Evolutionary conservation across 2,797 vertebrate genomes (phyloP), one percentile per base, ranked within the genome.

Genomic region (Danio tinwini): DNA sequence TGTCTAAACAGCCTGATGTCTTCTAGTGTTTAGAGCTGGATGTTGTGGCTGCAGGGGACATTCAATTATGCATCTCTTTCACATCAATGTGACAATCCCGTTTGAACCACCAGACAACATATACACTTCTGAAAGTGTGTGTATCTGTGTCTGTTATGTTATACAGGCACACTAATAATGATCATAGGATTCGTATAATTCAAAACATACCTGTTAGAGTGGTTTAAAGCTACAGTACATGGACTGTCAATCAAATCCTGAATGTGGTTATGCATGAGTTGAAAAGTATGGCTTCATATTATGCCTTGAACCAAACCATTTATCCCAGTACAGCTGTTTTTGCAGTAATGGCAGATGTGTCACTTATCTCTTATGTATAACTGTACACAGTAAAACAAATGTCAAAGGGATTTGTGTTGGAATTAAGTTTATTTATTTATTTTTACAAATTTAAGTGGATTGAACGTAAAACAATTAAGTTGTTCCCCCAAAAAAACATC

Each of bases 1-100:
- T 78, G 69, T 55, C 39, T 61, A 78, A 75, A 70, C 50, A 42
- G 21, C 62, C 29, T 68, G 29, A 81, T 40, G 44, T 76, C 39
- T 19, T 59, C 47, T 65, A 62, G 17, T 9, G 70, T 82, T 81
- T 84, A 69, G 79, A 78, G 37, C 44, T 5, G 56, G 59, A 55
- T 81, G 69, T 62, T 59, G 42, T 78, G 72, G 68, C 64, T 78
- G 64, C 64, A 59, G 52, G 67, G 59, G 39, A 49, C 19, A 37
- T 76, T 69, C 76, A 71, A 12, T 75, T 71, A 69, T 61, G 37
- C 55, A 42, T 74, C 21, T 47, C 17, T 72, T 65, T 78, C 76
- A 71, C 59, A 42, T 77, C 58, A 17, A 72, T 74, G 61, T 79
- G 70, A 61, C 63, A 39, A 39, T 12, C n/a, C 42, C 3, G 56